Percentiles rank a stretch among this genome's conserved stretches.
These are phyloP conservation scores for Tragelaphus scriptus DNA, from an alignment of 2,113 vertebrate species.

Conservation along the genomic window DNA sequence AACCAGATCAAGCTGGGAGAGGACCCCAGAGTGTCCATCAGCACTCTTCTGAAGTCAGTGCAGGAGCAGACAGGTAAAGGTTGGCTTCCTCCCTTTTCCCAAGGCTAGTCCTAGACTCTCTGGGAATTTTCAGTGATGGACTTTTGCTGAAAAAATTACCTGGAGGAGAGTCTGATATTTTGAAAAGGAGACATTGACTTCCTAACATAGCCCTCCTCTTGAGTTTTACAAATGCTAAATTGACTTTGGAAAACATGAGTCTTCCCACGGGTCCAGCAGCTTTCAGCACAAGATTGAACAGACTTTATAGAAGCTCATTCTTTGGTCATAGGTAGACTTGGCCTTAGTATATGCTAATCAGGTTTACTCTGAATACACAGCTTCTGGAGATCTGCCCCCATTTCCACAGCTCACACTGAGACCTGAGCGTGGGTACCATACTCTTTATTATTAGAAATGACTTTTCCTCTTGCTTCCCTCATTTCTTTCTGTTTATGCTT, in stretches of 20 bases:
- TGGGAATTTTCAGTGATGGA: background rate
- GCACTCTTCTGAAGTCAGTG: constrained; percentile 83
- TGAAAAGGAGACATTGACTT: background rate
- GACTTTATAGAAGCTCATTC: background rate
- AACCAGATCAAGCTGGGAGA: constrained; percentile 89
- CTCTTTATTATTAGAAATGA: background rate
- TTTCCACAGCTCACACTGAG: background rate
- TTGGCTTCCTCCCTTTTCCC: background rate
- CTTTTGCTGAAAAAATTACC: background rate
- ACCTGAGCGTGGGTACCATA: background rate
- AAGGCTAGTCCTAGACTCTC: background rate
- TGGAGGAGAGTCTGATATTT: background rate
- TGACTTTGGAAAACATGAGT: background rate
- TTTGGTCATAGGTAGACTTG: background rate
- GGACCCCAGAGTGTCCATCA: constrained; percentile 85
- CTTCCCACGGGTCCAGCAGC: background rate
- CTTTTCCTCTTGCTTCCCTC: background rate
- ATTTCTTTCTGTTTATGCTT: background rate
- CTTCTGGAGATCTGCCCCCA: background rate
- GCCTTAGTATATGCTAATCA: background rate
- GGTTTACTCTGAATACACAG: background rate
- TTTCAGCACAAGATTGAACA: background rate
- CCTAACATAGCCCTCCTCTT: background rate
- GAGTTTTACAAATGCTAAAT: background rate
- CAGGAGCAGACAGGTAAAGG: constrained; percentile 88